A percentile compares a stretch with the other conserved stretches of the same genome.
phyloP scores from a whole-genome alignment of 1,140 invertebrate genomes.

The Schlechtendalia chinensis region DNA sequence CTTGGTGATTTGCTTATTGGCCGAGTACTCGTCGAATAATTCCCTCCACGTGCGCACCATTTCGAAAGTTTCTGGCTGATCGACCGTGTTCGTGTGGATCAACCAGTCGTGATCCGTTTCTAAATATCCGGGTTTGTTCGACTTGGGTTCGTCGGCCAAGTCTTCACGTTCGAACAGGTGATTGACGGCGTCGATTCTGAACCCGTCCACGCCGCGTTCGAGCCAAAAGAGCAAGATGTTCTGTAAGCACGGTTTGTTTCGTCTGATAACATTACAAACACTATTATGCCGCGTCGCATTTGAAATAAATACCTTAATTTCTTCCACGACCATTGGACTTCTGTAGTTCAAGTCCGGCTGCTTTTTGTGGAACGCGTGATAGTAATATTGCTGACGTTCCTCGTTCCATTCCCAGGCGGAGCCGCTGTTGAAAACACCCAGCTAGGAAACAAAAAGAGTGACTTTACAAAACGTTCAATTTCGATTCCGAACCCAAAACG shows the following conservation, averaged over 20 bases:
- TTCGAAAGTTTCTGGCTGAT: slow-evolving; percentile 63
- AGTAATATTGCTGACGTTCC: slow-evolving; percentile 68
- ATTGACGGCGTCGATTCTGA: slow-evolving; percentile 65
- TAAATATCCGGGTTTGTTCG: slow-evolving; percentile 51
- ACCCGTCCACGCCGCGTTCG: slow-evolving; percentile 68
- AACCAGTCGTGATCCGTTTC: slow-evolving; percentile 60
- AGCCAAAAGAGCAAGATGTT: slow-evolving; percentile 65
- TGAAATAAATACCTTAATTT: slow-evolving; percentile 61
- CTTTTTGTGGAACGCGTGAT: slow-evolving; percentile 68
- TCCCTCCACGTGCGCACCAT: slow-evolving; percentile 65
- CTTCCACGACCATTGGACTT: slow-evolving; percentile 62
- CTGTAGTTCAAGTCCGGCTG: slow-evolving; percentile 76
- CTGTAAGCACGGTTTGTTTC: background rate
- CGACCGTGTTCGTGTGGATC: slow-evolving; percentile 64
- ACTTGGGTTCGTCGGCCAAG: slow-evolving; percentile 55
- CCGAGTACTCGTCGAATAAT: slow-evolving; percentile 35
- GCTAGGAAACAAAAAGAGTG: too few relatives aligned
- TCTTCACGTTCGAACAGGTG: slow-evolving; percentile 58
- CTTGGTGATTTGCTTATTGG: slow-evolving; percentile 56
- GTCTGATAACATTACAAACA: too few relatives aligned
- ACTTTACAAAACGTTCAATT: too few relatives aligned
- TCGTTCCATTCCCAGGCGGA: slow-evolving; percentile 72
- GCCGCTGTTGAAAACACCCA: slow-evolving; percentile 59
- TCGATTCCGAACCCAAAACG: too few relatives aligned
- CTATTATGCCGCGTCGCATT: too few relatives aligned